Evolutionary conservation across 53 echinoderm and acorn worm genomes (phyloP).

Genomic region (Crossaster papposus): DNA sequence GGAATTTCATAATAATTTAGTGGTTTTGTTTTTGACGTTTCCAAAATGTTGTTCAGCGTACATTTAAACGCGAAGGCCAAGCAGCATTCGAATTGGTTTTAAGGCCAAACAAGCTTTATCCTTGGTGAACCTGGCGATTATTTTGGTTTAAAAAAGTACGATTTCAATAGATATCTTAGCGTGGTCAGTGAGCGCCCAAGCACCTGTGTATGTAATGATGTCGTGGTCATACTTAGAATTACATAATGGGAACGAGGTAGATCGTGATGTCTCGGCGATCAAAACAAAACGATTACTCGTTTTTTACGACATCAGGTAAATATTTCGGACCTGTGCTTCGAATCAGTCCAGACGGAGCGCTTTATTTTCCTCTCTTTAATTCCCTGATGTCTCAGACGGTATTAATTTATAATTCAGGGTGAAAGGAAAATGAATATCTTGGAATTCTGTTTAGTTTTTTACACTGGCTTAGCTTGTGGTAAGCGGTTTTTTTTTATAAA

Average conservation of each 20-base stretch:
- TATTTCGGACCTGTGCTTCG: neutral
- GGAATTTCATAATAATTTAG: no score
- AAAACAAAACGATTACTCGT: constrained; percentile 49
- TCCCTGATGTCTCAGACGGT: neutral
- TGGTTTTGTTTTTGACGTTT: no score
- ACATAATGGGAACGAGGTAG: constrained; percentile 20
- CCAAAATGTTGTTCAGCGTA: no score
- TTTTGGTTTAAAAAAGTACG: no score
- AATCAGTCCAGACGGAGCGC: neutral
- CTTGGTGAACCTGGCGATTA: no score
- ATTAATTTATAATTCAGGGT: neutral
- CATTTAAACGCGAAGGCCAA: no score
- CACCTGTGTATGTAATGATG: constrained; percentile 25
- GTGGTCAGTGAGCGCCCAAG: neutral
- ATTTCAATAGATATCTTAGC: no score
- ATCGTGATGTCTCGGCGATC: neutral
- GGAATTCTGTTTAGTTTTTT: neutral
- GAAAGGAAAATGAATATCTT: neutral
- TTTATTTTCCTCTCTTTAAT: no score
- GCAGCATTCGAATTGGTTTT: no score
- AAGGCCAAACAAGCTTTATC: no score
- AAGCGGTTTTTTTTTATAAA: neutral
- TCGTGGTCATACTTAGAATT: neutral
- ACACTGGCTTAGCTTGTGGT: neutral
- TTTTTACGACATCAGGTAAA: constrained; percentile 28